Evolutionary conservation across 1,140 invertebrate genomes (phyloP).

Genomic region (Grapholita molesta): DNA sequence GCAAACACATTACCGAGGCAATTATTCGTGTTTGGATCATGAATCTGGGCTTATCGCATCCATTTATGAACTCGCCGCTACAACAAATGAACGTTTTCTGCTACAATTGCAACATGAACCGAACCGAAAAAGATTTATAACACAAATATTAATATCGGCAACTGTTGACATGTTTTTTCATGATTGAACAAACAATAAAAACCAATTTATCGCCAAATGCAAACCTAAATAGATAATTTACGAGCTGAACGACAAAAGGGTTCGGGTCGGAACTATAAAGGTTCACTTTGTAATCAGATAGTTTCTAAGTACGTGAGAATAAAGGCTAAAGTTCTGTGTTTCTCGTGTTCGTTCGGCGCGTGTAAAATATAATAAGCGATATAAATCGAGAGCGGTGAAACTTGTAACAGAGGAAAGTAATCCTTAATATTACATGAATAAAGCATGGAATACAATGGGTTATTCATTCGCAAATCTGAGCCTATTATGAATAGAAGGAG

Average conservation of each 20-base stretch:
- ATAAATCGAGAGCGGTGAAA: conserved; percentile 50
- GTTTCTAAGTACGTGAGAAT: conserved; percentile 43
- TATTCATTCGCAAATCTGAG: conserved; percentile 41
- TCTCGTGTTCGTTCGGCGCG: conserved; percentile 55
- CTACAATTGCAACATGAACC: background rate
- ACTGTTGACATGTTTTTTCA: conserved; percentile 52
- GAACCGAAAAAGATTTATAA: conserved; percentile 23
- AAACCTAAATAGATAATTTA: conserved; percentile 70
- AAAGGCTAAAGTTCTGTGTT: conserved; percentile 54
- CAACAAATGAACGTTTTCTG: background rate
- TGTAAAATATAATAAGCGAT: conserved; percentile 65
- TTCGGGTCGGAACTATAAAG: conserved; percentile 29
- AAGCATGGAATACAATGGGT: conserved; percentile 30
- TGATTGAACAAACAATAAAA: conserved; percentile 44
- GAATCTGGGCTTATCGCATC: conserved; percentile 7
- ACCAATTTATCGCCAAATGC: conserved; percentile 68
- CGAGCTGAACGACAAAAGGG: conserved; percentile 54
- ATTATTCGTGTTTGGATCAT: conserved; percentile 13
- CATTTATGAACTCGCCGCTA: background rate
- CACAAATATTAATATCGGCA: conserved; percentile 29
- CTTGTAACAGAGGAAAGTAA: conserved; percentile 20
- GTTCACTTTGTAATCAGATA: conserved; percentile 32
- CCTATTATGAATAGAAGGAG: conserved; percentile 60
- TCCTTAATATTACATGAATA: conserved; percentile 28
- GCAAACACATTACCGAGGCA: conserved; percentile 8